These are phyloP conservation scores for Anagrus nilaparvatae DNA, from an alignment of 1,140 invertebrate genomes.

Conservation along the genomic window DNA sequence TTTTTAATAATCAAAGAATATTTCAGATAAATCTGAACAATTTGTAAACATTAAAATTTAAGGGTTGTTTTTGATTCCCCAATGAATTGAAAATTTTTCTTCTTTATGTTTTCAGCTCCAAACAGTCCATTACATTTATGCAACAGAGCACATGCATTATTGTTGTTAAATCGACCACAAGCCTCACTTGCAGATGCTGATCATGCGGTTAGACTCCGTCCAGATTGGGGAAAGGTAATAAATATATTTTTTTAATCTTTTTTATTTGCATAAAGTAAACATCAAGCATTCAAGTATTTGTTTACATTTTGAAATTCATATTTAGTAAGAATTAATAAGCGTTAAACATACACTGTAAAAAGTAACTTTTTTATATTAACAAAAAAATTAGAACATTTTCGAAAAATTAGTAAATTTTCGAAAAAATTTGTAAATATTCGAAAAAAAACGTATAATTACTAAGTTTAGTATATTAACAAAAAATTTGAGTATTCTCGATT, in stretches of 20 bases:
- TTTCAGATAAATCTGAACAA: no score
- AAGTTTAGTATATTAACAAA: no score
- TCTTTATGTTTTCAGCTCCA: slow-evolving; percentile 48
- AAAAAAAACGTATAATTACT: no score
- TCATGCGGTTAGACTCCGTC: slow-evolving; percentile 51
- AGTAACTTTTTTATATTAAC: no score
- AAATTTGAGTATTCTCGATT: no score
- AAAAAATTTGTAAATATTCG: no score
- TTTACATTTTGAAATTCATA: not conserved
- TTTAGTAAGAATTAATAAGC: not conserved
- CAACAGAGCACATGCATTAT: slow-evolving; percentile 56
- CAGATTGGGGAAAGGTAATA: slow-evolving; percentile 63
- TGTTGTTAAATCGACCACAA: slow-evolving; percentile 50
- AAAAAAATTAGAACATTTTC: no score
- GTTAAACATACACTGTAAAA: not conserved
- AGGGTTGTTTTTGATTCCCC: no score
- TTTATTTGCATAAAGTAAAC: not conserved
- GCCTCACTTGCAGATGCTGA: slow-evolving; percentile 63
- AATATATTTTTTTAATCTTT: not conserved
- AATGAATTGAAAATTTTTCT: slow-evolving; percentile 13
- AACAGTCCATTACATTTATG: slow-evolving; percentile 58
- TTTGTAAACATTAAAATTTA: no score
- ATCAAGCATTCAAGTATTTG: no score
- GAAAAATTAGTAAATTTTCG: no score
- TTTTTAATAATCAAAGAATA: no score